Evolutionary conservation across 1,140 invertebrate species (phyloP), one percentile per base, ranked within the genome.

Genomic region (Drosophila cardini): DNA sequence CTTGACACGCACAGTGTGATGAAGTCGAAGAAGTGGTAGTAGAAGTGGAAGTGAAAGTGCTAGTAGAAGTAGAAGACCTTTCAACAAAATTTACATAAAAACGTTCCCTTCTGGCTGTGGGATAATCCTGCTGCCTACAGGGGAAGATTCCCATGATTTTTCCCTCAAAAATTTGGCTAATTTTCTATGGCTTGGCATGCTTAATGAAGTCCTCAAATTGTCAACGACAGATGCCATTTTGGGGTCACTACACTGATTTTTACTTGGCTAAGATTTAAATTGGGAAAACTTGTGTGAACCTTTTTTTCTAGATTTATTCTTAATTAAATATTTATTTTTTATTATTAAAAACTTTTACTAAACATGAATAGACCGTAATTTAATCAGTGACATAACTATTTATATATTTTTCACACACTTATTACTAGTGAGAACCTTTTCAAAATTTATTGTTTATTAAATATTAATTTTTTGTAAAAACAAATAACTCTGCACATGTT

Each of bases 81-180:
- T 26, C 30, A 56, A n/a, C 36, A 36, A 36, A 72, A 78, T 78
- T 78, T 78, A 57, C 67, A 78, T 78, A 76, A 76, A 42, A 71
- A 67, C 30, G 38, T 26, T 26, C 9, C 42, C 67, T 45, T 32
- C 9, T 36, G 30, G n/a, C 55, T 21, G 13, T 2, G 38, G 26
- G 57, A 8, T n/a, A 48, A 26, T 21, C 36, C 9, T 21, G 46
- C 18, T 26, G 55, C 36, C 9, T 21, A 38, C 18, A 26, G 55
- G 7, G 38, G 40, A 15, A 5, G 45, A 42, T 2, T n/a, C 21
- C 21, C 21, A 26, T 36, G 64, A 42, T 43, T 70, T 67, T 53
- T 26, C 21, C 10, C 42, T 40, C 11, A 8, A 63, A 75, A 50
- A 71, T 71, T 46, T 42, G 57, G 45, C 72, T 78, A 76, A 78